Evolutionary conservation across 2,888 invertebrate genomes (phyloP).

Genomic region (Hirtodrosophila histrioides): DNA sequence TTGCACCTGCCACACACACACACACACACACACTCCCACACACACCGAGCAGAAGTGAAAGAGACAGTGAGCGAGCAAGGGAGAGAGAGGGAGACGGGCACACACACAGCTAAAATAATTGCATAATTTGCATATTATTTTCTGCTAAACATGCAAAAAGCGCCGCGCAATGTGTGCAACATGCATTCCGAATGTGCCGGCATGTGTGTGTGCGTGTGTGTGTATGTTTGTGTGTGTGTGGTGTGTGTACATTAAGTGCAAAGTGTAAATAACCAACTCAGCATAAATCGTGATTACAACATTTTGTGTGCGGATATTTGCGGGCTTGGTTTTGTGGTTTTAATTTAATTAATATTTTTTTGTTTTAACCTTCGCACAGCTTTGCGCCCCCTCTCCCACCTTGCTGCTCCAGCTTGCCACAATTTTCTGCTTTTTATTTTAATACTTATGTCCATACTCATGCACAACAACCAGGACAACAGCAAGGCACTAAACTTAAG

Average conservation of each 20-base stretch:
- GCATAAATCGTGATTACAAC: conserved; percentile 83
- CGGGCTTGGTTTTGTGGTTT: conserved; percentile 82
- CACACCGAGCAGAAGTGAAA: conserved; percentile 9
- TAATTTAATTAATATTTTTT: conserved; percentile 83
- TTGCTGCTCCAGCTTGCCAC: background rate
- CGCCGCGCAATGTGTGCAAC: conserved; percentile 69
- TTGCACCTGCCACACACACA: conserved; percentile 61
- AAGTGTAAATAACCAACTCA: conserved; percentile 80
- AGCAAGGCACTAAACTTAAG: too few relatives aligned
- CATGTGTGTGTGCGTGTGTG: conserved; percentile 23
- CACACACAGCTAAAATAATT: conserved; percentile 74
- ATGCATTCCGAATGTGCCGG: conserved; percentile 66
- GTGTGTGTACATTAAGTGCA: conserved; percentile 73
- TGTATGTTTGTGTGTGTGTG: conserved; percentile 16
- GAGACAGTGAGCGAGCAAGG: conserved; percentile 12
- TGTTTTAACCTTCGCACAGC: conserved; percentile 26
- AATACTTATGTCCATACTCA: background rate
- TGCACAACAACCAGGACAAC: background rate
- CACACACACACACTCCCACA: background rate
- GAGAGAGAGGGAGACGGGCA: conserved; percentile 6
- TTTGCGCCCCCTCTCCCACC: background rate
- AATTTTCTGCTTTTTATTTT: background rate
- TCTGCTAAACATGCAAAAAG: conserved; percentile 80
- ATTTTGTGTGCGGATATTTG: conserved; percentile 81
- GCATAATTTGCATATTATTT: conserved; percentile 82